Base-by-base conservation (phyloP, 2,888 invertebrate genomes). In the Andrena bicolor region DNA sequence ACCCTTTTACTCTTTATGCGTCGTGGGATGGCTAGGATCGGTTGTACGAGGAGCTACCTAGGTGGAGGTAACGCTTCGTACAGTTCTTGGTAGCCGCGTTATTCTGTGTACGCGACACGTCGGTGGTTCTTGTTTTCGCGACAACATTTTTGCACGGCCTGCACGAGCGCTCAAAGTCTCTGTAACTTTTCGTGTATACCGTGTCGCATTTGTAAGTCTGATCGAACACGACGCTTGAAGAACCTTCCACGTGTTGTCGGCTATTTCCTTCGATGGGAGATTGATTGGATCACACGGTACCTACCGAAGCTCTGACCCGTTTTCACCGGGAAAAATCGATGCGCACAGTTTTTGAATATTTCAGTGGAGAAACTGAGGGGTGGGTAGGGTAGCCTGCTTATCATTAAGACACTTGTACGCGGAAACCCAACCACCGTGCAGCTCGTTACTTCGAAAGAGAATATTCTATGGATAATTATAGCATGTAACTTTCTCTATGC, bases 1-100 rank as follows among this genome's bases (percentile, higher is more conserved):
- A 82, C 28, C 48, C 51, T 74, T 41, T 56, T 63, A 30, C 83
- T 82, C 71, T 82, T 78, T 75, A 72, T 82, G 78, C 69, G 58
- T 16, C 51, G 64, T 63, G 60, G 60, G 41, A 56, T 13, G 71
- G 68, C 64, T 68, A 58, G 48, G 72, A 78, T 72, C 82, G 82
- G 72, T 5, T 69, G 70, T 63, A 63, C 49, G 32, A 30, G 65
- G 49, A 68, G 56, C 73, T 76, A 56, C 70, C 76, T 75, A 51
- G 66, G 23, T 63, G 68, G 71, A 69, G 51, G 75, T 69, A 78
- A 73, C 78, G 75, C 82, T 75, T 56, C 72, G 64, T 71, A 69
- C 41, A 41, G 78, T 78, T 82, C 82, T 63, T n/a, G 53, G 75
- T 80, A 76, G 35, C 20, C 10, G 35, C 49, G 76, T 56, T 51